A percentile compares a stretch with the other conserved stretches of the same genome.
Conservation (phyloP, 2,888 invertebrate species). For the Caenorhabditis sp. region DNA sequence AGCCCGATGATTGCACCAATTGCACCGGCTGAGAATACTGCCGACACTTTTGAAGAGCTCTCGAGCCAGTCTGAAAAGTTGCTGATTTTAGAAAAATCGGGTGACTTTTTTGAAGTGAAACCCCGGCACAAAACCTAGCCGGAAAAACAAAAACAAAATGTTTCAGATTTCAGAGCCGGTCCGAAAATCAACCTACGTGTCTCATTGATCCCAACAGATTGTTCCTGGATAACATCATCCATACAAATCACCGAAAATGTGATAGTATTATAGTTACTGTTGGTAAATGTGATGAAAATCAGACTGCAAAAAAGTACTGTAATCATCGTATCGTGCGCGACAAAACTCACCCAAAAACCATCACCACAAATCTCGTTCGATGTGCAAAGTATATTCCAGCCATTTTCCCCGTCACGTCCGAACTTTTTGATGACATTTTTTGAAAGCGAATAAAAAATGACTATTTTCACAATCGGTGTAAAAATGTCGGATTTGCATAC, state of each 20-base stretch:
- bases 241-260: slow-evolving; percentile 53
- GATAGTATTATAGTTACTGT: slow-evolving; percentile 34
- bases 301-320: slow-evolving; percentile 10
- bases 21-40: slow-evolving; percentile 44
- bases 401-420: neutral
- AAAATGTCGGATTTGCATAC: neutral
- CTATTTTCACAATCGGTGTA: neutral
- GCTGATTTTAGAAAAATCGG: no score
- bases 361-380: slow-evolving; percentile 23
- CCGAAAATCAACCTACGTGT: slow-evolving; percentile 26
- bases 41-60: slow-evolving; percentile 34
- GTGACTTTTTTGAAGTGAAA: no score
- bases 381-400: slow-evolving; percentile 6
- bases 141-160: neutral
- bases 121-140: no score
- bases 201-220: slow-evolving; percentile 3
- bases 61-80: slow-evolving; percentile 43
- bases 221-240: slow-evolving; percentile 37
- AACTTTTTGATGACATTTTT: neutral
- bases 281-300: slow-evolving; percentile 31
- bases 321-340: neutral
- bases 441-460: neutral
- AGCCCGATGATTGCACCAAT: slow-evolving; percentile 46
- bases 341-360: slow-evolving; percentile 18
- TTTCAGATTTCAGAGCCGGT: neutral